A percentile compares a stretch with the other conserved stretches of the same genome.
phyloP scores from a whole-genome alignment of 1,140 invertebrate species.

The Doryteuthis pealeii region DNA sequence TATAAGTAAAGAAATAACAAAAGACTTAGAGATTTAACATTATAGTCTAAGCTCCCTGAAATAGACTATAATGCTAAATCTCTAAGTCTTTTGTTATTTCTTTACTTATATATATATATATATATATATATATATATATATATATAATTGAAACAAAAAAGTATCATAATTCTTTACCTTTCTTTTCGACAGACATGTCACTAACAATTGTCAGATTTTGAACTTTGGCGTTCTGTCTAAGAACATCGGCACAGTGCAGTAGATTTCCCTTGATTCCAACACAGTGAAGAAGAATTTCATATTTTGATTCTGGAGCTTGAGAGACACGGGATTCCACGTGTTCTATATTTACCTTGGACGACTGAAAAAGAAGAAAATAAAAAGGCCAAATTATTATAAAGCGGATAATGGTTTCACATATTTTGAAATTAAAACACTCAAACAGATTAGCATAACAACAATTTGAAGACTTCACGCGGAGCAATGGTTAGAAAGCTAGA shows the following conservation, averaged over 20 bases:
- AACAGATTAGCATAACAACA: too few relatives aligned
- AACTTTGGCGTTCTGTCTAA: constrained; percentile 73
- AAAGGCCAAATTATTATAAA: too few relatives aligned
- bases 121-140: not conserved
- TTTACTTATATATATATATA: constrained; percentile 10
- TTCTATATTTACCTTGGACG: constrained; percentile 80
- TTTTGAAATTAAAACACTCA: too few relatives aligned
- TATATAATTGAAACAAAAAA: too few relatives aligned
- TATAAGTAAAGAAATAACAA: too few relatives aligned
- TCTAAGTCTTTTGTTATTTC: too few relatives aligned
- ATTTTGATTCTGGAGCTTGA: constrained; percentile 69
- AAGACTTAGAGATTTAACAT: too few relatives aligned
- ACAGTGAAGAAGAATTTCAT: constrained; percentile 84
- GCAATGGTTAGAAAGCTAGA: too few relatives aligned
- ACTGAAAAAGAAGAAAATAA: constrained; percentile 58
- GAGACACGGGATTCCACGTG: constrained; percentile 88
- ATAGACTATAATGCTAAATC: too few relatives aligned
- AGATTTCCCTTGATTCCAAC: constrained; percentile 80
- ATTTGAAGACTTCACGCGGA: too few relatives aligned
- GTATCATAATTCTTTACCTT: constrained; percentile 26
- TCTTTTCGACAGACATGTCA: constrained; percentile 31
- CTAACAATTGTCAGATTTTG: constrained; percentile 36
- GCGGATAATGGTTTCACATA: too few relatives aligned
- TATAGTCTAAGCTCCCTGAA: too few relatives aligned
- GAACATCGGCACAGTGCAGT: constrained; percentile 76